A percentile compares a stretch with the other conserved stretches of the same genome.
Evolutionary conservation across 2,797 vertebrate genomes (phyloP).

Genomic region (Borostomias antarcticus): DNA sequence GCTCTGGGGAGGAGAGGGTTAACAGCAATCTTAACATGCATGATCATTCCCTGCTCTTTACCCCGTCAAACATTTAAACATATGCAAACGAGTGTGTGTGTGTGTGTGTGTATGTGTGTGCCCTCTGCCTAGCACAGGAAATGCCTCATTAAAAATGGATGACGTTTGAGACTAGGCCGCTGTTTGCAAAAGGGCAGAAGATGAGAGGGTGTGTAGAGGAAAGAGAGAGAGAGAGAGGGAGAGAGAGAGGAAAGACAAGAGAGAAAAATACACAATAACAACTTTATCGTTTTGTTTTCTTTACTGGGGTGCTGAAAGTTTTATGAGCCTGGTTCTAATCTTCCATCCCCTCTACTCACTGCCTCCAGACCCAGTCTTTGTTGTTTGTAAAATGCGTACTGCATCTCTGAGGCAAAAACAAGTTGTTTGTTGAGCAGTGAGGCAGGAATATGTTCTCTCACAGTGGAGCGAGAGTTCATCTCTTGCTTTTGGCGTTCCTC

Average conservation of each 20-base stretch:
- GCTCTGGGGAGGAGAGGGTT: too few species aligned
- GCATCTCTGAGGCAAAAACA: not conserved
- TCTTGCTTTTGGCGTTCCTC: not conserved
- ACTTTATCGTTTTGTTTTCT: too few species aligned
- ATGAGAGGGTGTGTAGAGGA: not conserved
- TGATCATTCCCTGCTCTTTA: slow-evolving; percentile 6
- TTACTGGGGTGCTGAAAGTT: slow-evolving; percentile 32
- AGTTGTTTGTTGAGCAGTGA: not conserved
- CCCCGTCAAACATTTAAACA: not conserved
- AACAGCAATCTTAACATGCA: not conserved
- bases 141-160: slow-evolving; percentile 13
- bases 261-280: slow-evolving; percentile 18
- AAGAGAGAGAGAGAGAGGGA: not conserved
- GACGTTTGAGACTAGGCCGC: not conserved
- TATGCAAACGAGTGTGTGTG: not conserved
- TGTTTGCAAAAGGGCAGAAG: not conserved
- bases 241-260: not conserved
- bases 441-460: not conserved
- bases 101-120: not conserved
- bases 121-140: not conserved
- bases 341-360: slow-evolving; percentile 30
- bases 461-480: not conserved
- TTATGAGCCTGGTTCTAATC: slow-evolving; percentile 29
- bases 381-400: not conserved
- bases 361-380: not conserved